phyloP scores from a whole-genome alignment of 2,113 vertebrate species.

The Malurus cyaneus region DNA sequence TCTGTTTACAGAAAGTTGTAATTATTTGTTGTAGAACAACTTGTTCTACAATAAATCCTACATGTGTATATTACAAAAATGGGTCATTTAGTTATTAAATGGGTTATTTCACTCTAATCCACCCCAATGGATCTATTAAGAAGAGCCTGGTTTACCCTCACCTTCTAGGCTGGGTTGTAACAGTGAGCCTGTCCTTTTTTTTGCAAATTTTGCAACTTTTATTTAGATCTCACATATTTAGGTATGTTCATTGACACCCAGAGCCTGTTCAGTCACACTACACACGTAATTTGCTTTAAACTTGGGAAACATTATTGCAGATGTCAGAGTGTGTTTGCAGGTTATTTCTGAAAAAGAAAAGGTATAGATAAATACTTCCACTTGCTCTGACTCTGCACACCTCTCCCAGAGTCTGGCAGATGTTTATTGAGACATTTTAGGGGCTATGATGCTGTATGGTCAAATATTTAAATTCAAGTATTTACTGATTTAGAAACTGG shows the following conservation, averaged over 20 bases:
- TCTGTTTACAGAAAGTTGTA: neutral
- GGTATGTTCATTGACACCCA: neutral
- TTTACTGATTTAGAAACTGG: neutral
- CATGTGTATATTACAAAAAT: neutral
- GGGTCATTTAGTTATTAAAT: too few species aligned
- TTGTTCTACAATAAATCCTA: neutral
- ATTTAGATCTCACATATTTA: neutral
- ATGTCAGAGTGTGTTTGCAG: neutral
- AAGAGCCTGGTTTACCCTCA: neutral
- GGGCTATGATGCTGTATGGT: neutral
- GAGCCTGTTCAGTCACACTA: neutral
- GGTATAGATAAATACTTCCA: neutral
- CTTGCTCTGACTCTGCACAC: neutral
- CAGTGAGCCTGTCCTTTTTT: neutral
- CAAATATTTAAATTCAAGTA: neutral
- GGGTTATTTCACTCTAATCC: neutral
- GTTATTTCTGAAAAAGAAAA: neutral
- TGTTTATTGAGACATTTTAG: neutral
- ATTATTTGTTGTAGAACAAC: too few species aligned
- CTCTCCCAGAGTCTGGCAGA: neutral
- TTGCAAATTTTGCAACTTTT: neutral
- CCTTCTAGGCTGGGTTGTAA: neutral
- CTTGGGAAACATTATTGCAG: neutral
- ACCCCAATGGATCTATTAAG: neutral
- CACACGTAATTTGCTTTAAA: neutral